These are phyloP conservation scores for Drosophila ercepeae DNA, from an alignment of 1,140 invertebrate genomes.

Conservation along the genomic window DNA sequence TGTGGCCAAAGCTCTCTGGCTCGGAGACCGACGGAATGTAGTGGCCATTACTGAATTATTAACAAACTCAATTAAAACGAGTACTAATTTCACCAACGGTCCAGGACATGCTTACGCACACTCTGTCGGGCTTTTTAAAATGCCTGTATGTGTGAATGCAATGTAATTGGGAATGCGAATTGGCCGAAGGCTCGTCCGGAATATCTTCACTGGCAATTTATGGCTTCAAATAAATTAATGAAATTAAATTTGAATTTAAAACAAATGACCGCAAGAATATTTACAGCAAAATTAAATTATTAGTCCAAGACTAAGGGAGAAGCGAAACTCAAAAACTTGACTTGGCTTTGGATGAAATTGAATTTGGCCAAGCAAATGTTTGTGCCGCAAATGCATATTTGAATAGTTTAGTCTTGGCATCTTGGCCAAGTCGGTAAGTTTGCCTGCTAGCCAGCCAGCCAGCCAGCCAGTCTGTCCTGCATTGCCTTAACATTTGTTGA, in stretches of 20 bases:
- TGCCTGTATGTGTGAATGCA: constrained; percentile 60
- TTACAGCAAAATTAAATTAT: constrained; percentile 73
- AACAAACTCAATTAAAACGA: constrained; percentile 80
- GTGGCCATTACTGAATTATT: constrained; percentile 79
- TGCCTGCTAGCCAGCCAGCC: constrained; percentile 17
- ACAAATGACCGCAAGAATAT: constrained; percentile 63
- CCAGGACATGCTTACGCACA: constrained; percentile 21
- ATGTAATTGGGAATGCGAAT: constrained; percentile 47
- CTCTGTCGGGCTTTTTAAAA: constrained; percentile 56
- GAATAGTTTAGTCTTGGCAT: constrained; percentile 57
- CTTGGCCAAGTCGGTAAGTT: constrained; percentile 32
- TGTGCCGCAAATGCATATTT: constrained; percentile 65
- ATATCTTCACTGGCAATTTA: constrained; percentile 78
- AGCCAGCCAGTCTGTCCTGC: constrained; percentile 38
- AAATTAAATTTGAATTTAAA: constrained; percentile 79
- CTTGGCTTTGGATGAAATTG: constrained; percentile 40
- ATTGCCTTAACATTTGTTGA: constrained; percentile 64
- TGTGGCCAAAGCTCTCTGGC: constrained; percentile 34
- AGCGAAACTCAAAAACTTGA: background rate
- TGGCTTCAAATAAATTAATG: constrained; percentile 77
- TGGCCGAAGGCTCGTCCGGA: constrained; percentile 18
- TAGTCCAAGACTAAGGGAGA: constrained; percentile 17
- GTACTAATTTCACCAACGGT: constrained; percentile 68
- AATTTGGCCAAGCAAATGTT: constrained; percentile 68
- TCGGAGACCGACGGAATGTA: constrained; percentile 42